Evolutionary conservation across 2,797 vertebrate species (phyloP).

Genomic region (Dipus sagitta): DNA sequence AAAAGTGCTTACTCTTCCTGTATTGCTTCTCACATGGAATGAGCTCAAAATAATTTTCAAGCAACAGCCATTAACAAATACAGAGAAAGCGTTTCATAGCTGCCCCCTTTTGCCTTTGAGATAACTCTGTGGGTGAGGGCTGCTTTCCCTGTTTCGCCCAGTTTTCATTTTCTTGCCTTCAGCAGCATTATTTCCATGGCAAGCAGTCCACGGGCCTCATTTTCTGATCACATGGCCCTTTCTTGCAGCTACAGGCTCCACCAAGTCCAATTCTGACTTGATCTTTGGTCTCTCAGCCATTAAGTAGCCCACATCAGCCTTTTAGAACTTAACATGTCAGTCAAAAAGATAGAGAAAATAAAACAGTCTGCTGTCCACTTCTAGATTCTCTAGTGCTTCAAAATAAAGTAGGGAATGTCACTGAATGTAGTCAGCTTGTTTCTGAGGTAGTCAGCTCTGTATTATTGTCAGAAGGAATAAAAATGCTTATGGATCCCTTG

Average conservation of each 20-base stretch:
- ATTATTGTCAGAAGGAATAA: background rate
- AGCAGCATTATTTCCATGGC: background rate
- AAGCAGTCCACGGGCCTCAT: background rate
- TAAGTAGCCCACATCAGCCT: background rate
- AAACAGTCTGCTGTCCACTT: background rate
- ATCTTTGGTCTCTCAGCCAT: slow-evolving; percentile 62
- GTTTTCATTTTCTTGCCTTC: slow-evolving; percentile 34
- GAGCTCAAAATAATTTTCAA: slow-evolving; percentile 57
- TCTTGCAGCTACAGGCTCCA: slow-evolving; percentile 13
- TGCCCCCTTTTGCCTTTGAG: slow-evolving; percentile 52
- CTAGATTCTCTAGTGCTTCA: background rate
- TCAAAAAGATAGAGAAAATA: slow-evolving; percentile 12
- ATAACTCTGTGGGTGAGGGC: slow-evolving; percentile 74
- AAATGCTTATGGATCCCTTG: background rate
- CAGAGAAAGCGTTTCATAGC: slow-evolving; percentile 26
- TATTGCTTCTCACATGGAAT: slow-evolving; percentile 56
- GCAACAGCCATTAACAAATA: slow-evolving; percentile 73
- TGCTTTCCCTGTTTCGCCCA: background rate
- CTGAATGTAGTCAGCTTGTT: background rate
- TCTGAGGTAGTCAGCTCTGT: background rate
- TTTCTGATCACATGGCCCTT: background rate
- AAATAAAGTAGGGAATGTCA: background rate
- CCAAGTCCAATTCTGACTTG: slow-evolving; percentile 46
- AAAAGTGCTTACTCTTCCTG: slow-evolving; percentile 59
- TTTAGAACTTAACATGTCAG: background rate